Evolutionary conservation across 2,888 invertebrate species (phyloP), one percentile per base, ranked within the genome.

Genomic region (Stenoptilia bipunctidactyla): DNA sequence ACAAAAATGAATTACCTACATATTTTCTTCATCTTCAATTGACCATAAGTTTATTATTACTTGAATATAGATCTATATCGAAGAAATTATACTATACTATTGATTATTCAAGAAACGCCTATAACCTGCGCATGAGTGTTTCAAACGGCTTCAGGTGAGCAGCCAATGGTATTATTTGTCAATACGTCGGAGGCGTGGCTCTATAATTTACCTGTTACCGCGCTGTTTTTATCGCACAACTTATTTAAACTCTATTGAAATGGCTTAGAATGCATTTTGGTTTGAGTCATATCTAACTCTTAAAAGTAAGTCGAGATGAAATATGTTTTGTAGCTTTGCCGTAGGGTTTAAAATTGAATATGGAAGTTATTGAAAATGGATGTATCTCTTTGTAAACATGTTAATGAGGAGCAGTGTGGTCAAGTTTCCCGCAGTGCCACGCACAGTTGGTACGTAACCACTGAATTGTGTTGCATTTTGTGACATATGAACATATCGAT

Each of bases 341-440:
- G 46, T 67, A 72, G 42, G 58, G 57, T 41, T 34, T 50, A 45
- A 48, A 53, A 61, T 46, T 74, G 41, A 50, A 45, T 52, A n/a
- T 42, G 10, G 20, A 5, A 8, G 20, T 20, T 5, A 35, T 27
- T 15, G 38, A 33, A 43, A 47, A 52, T 65, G 62, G 71, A 65
- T 67, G 67, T 68, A 66, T 68, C 69, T 60, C 72, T 70, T 72
- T 73, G 73, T 77, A 60, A 66, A 71, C 62, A 68, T 71, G 74
- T 67, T 79, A 77, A 77, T 80, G 79, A 76, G 67, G 71, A 61
- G 66, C 70, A 67, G 70, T 67, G 63, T 60, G 66, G 65, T 59
- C 61, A 77, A 80, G 82, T 82, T 79, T 69, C 77, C 69, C 69
- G 70, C 73, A 70, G 79, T 71, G 70, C 69, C 66, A 77, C 82